phyloP scores from a whole-genome alignment of 2,888 invertebrate genomes.

The Chromoteleia sp. region DNA sequence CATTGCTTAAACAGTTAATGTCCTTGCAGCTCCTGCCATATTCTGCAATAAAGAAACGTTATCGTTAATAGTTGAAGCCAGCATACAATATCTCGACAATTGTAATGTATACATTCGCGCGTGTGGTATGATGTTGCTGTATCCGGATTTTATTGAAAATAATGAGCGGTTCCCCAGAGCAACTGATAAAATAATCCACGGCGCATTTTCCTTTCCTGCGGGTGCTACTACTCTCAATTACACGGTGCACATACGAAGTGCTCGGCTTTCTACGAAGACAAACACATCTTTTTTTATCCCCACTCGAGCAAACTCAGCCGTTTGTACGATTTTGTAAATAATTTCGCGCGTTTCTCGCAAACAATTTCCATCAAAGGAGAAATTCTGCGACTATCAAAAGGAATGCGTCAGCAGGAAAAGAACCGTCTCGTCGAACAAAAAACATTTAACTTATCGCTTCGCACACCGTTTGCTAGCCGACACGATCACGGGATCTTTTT shows the following conservation, averaged over 20 bases:
- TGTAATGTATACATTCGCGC: neutral
- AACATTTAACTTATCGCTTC: no score
- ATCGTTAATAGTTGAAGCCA: no score
- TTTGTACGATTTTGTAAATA: slow-evolving; percentile 19
- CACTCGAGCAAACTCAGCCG: slow-evolving; percentile 6
- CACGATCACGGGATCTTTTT: neutral
- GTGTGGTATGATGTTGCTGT: neutral
- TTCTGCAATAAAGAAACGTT: slow-evolving; percentile 86
- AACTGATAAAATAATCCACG: slow-evolving; percentile 54
- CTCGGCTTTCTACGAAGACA: slow-evolving; percentile 22
- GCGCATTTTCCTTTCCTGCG: slow-evolving; percentile 40
- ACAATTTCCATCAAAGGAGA: slow-evolving; percentile 30
- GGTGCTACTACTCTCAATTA: slow-evolving; percentile 55
- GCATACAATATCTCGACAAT: no score
- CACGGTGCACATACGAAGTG: neutral
- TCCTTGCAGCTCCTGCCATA: slow-evolving; percentile 92
- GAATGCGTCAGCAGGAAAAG: neutral
- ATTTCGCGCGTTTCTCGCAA: slow-evolving; percentile 14
- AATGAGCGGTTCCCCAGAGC: slow-evolving; percentile 37
- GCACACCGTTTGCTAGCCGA: no score
- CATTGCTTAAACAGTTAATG: slow-evolving; percentile 90
- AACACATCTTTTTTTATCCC: slow-evolving; percentile 16
- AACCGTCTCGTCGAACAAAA: neutral
- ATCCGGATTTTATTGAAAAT: slow-evolving; percentile 46
- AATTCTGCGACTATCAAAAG: slow-evolving; percentile 9